These are phyloP conservation scores for Spondyliosoma cantharus DNA, from an alignment of 2,797 vertebrate genomes.

Conservation along the genomic window DNA sequence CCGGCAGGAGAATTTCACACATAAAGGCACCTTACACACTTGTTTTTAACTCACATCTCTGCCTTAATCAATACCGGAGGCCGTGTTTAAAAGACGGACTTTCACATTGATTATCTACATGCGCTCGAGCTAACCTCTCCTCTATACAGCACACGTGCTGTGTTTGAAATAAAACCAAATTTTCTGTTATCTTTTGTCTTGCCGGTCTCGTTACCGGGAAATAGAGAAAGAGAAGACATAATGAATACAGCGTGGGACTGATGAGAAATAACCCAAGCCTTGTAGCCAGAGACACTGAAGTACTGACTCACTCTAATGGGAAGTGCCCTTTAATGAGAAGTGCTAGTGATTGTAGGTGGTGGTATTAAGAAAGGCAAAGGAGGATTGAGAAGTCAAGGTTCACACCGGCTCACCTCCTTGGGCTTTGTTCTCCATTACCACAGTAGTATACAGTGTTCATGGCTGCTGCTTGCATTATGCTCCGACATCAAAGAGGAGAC, in stretches of 20 bases:
- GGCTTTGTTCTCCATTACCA: constrained; percentile 67
- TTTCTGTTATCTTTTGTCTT: neutral
- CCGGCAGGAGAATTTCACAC: constrained; percentile 10
- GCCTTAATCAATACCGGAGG: constrained; percentile 15
- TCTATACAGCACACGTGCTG: neutral
- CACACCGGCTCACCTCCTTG: constrained; percentile 47
- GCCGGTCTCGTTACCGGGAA: constrained; percentile 13
- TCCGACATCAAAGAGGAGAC: constrained; percentile 66
- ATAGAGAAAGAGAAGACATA: constrained; percentile 22
- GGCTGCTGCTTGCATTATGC: constrained; percentile 48
- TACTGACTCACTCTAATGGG: constrained; percentile 69
- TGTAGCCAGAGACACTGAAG: constrained; percentile 43
- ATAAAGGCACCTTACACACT: neutral
- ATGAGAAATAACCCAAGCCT: constrained; percentile 49
- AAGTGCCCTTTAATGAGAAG: constrained; percentile 68
- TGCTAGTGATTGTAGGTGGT: constrained; percentile 67
- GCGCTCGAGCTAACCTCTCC: neutral
- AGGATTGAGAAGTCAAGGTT: constrained; percentile 67
- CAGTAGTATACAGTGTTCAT: constrained; percentile 37
- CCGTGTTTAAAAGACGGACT: constrained; percentile 18
- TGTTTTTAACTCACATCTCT: constrained; percentile 30
- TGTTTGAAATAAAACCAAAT: neutral
- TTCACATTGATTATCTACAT: constrained; percentile 1
- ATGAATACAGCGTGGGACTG: constrained; percentile 50
- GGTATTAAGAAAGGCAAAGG: constrained; percentile 64